Base-by-base conservation (phyloP, 2,888 invertebrate genomes). In the Eupithecia dodoneata region DNA sequence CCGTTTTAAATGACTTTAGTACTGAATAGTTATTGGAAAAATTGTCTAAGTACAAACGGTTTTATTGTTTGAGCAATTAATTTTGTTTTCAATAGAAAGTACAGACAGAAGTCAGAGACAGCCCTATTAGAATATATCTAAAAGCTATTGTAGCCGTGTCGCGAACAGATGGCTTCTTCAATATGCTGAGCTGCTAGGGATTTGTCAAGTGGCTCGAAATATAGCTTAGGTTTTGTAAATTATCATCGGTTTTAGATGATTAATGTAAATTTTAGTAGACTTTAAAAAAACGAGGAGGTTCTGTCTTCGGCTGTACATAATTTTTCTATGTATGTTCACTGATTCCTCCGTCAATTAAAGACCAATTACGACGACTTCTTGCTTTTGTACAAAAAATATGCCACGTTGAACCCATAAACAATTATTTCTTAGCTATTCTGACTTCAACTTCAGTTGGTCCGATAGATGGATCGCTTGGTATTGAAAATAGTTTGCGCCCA, bases 91-190 rank as follows among this genome's bases (percentile, higher is more conserved):
- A 15, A 42, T 42, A 42, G 3, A 7, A 45, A 44, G n/a, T 45
- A 13, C 13, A n/a, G 12, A 45, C 10, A 49, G 42, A 70, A 70
- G 45, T 45, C 3, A 9, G 44, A 69, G 70, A 18, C 70, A 70
- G 45, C 47, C 30, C 70, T 70, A 45, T 10, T 47, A 44, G 66
- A 45, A 63, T 44, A 47, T 12, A 70, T 18, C 30, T 70, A 47
- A 69, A 45, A 47, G 70, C 80, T 76, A 79, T 81, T 83, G 84
- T 83, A 71, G 71, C 30, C 76, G 52, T 73, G 85, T 83, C 85
- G 76, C 74, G 71, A 73, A 63, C 86, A 85, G 86, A 81, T 79
- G 55, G 79, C 15, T 15, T 66, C 59, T 73, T 45, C 70, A 47
- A 47, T 13, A 63, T 47, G 45, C 47, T n/a, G 15, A 45, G 45